Evolutionary conservation across 2,113 vertebrate genomes (phyloP).

Genomic region (Saimiri boliviensis): DNA sequence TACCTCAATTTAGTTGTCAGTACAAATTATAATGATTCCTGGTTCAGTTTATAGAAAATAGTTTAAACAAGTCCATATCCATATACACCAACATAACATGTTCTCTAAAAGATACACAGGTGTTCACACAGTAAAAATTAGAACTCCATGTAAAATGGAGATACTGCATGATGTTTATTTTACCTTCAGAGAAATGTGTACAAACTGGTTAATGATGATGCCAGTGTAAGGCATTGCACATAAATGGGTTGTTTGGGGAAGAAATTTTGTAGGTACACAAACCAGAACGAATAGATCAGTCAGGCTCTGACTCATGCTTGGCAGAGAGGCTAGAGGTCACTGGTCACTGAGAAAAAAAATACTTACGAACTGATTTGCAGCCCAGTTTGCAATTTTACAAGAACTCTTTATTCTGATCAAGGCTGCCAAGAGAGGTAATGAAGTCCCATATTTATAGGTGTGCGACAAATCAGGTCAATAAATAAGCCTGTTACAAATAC

Average conservation of each 20-base stretch:
- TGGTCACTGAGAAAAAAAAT: not conserved
- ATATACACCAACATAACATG: not conserved
- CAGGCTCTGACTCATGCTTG: not conserved
- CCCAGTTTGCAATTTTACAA: not conserved
- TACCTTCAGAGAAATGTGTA: not conserved
- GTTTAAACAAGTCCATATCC: not conserved
- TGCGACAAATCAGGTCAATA: constrained; percentile 1
- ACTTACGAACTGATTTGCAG: not conserved
- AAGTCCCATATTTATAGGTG: not conserved
- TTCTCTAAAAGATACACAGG: not conserved
- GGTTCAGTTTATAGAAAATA: not conserved
- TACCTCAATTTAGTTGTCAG: constrained; percentile 33
- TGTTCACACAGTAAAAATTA: not conserved
- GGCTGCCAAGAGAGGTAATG: not conserved
- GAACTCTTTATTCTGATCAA: not conserved
- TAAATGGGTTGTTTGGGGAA: not conserved
- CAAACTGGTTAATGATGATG: not conserved
- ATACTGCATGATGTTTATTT: not conserved
- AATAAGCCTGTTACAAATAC: not conserved
- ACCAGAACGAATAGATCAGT: not conserved
- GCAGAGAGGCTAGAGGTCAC: not conserved
- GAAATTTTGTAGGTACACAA: not conserved
- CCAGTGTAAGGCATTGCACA: not conserved
- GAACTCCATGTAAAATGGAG: not conserved
- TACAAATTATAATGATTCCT: not conserved